phyloP scores from a whole-genome alignment of 2,797 vertebrate species.

The Coluber constrictor region DNA sequence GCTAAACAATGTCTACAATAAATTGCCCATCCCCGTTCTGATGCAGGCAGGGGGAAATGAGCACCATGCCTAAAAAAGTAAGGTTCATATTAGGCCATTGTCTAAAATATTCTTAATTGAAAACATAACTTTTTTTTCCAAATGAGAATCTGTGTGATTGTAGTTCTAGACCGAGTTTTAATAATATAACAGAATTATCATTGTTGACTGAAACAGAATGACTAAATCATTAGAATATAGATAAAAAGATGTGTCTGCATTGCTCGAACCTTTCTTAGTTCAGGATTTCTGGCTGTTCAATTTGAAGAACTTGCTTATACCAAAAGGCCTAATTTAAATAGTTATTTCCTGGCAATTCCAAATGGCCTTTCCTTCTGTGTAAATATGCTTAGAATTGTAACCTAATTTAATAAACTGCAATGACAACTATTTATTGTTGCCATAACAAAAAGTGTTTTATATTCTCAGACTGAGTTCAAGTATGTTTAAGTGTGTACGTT shows the following conservation, averaged over 20 bases:
- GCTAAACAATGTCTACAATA: not conserved
- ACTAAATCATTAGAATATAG: slow-evolving; percentile 13
- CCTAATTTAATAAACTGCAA: not conserved
- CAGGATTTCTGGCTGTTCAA: not conserved
- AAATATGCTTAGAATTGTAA: not conserved
- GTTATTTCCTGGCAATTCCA: not conserved
- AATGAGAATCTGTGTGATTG: not conserved
- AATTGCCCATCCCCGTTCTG: not conserved
- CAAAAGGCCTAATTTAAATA: not conserved
- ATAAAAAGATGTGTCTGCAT: slow-evolving; percentile 1
- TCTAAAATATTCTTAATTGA: not conserved
- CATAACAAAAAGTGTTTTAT: not conserved
- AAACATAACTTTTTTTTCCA: not conserved
- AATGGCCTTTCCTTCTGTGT: not conserved
- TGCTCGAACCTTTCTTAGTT: not conserved
- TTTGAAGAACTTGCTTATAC: not conserved
- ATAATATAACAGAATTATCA: not conserved
- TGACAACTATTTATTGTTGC: not conserved
- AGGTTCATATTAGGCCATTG: not conserved
- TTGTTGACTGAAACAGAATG: slow-evolving; percentile 11
- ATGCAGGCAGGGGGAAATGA: not conserved
- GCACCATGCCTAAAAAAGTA: not conserved
- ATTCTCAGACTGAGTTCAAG: not conserved
- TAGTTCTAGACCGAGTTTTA: slow-evolving; percentile 9
- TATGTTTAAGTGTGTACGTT: not conserved